Evolutionary conservation across 1,140 invertebrate genomes (phyloP).

Genomic region (Bilobella aurantiaca): DNA sequence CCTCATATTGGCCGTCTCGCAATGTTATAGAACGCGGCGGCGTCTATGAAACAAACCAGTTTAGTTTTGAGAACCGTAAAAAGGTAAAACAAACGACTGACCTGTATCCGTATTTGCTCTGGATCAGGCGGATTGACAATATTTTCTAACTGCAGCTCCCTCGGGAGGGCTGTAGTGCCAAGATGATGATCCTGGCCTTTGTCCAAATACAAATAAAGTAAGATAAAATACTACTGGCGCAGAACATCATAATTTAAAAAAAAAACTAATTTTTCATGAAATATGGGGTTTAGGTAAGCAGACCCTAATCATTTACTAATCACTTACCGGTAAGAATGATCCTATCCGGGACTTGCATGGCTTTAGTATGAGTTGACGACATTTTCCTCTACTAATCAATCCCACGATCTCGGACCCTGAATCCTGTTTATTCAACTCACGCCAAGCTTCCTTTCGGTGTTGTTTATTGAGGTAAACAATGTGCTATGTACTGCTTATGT

Average conservation of each 20-base stretch:
- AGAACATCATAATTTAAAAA: too few species aligned
- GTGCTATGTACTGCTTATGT: too few species aligned
- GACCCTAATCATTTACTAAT: background rate
- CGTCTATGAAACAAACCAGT: slow-evolving; percentile 23
- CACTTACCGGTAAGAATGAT: slow-evolving; percentile 64
- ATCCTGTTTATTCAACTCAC: too few species aligned
- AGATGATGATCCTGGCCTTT: slow-evolving; percentile 67
- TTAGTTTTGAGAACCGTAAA: background rate
- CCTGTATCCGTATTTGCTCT: slow-evolving; percentile 57
- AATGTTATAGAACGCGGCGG: slow-evolving; percentile 37
- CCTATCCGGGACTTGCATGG: slow-evolving; percentile 82
- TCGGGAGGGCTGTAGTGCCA: slow-evolving; percentile 65
- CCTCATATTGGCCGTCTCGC: slow-evolving; percentile 11
- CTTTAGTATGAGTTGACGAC: background rate
- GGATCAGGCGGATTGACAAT: slow-evolving; percentile 60
- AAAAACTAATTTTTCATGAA: slow-evolving; percentile 8
- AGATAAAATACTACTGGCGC: too few species aligned
- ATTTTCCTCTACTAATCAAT: too few species aligned
- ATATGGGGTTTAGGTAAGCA: background rate
- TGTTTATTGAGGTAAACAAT: too few species aligned
- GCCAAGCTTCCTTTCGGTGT: too few species aligned
- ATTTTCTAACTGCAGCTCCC: slow-evolving; percentile 74
- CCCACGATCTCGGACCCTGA: too few species aligned
- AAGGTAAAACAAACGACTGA: slow-evolving; percentile 31
- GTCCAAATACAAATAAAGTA: too few species aligned